These are phyloP conservation scores for Idaea aversata DNA, from an alignment of 2,888 invertebrate species.

Conservation along the genomic window DNA sequence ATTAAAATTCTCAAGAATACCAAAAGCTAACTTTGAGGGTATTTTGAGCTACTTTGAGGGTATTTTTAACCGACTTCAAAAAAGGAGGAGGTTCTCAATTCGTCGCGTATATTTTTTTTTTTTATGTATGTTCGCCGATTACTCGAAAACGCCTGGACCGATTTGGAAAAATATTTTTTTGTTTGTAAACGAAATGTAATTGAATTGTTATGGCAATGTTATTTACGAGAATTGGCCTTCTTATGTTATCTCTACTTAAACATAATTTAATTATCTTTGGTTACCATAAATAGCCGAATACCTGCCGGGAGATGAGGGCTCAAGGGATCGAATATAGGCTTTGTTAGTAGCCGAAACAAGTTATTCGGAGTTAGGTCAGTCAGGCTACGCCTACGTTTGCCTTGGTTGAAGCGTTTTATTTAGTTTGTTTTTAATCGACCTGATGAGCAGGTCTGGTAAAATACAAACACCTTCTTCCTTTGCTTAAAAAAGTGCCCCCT, in stretches of 20 bases:
- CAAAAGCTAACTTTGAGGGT: no score
- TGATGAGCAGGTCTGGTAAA: background rate
- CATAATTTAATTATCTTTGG: background rate
- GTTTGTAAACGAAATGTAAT: no score
- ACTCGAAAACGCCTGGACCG: no score
- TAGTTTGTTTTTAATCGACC: background rate
- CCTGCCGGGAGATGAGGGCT: conserved; percentile 40
- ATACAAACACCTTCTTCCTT: background rate
- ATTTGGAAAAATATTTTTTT: no score
- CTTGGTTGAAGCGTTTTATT: background rate
- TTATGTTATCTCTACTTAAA: background rate
- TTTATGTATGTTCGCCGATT: no score
- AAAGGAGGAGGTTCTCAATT: no score
- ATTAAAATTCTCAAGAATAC: no score
- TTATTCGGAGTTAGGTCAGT: conserved; percentile 69
- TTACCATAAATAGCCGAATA: conserved; percentile 19
- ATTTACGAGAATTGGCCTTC: background rate
- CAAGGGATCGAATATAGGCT: conserved; percentile 50
- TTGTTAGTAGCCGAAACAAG: conserved; percentile 73
- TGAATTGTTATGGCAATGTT: no score
- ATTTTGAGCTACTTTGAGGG: no score
- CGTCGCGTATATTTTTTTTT: no score
- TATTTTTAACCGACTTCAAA: no score
- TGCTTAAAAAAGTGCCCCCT: no score
- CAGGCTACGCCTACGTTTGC: conserved; percentile 53